Conservation (phyloP, 2,888 invertebrate genomes). For the Hirtodrosophila confusa region DNA sequence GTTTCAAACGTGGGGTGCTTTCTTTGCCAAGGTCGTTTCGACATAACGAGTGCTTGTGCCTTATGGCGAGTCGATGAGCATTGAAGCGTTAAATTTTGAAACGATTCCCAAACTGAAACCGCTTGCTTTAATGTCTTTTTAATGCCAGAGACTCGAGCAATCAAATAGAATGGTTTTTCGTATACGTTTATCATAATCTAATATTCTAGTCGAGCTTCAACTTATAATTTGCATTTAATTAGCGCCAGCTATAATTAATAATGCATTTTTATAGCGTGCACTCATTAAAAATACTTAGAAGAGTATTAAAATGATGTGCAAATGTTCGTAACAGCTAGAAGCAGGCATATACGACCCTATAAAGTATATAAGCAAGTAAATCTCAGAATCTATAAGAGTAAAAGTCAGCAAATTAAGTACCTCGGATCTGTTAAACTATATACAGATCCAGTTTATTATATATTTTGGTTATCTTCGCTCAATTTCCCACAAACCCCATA, state of each 20-base stretch:
- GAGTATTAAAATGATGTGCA: too few relatives aligned
- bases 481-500: too few relatives aligned
- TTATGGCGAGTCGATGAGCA: constrained; percentile 20
- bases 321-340: too few relatives aligned
- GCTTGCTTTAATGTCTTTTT: constrained; percentile 37
- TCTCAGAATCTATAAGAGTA: too few relatives aligned
- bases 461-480: too few relatives aligned
- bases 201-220: constrained; percentile 8
- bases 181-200: constrained; percentile 7
- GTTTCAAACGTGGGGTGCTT: constrained; percentile 21
- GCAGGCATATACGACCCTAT: too few relatives aligned
- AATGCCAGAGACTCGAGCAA: constrained; percentile 14
- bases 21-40: constrained; percentile 40
- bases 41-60: constrained; percentile 1
- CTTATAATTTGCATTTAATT: constrained; percentile 65
- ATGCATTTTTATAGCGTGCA: constrained; percentile 17
- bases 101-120: constrained; percentile 11
- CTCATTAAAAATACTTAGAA: too few relatives aligned
- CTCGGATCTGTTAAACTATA: too few relatives aligned
- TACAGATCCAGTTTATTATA: too few relatives aligned
- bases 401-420: too few relatives aligned
- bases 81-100: constrained; percentile 44
- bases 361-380: too few relatives aligned
- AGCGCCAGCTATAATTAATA: constrained; percentile 33
- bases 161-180: constrained; percentile 24